phyloP scores from a whole-genome alignment of 2,113 vertebrate genomes.

The Aptenodytes forsteri region DNA sequence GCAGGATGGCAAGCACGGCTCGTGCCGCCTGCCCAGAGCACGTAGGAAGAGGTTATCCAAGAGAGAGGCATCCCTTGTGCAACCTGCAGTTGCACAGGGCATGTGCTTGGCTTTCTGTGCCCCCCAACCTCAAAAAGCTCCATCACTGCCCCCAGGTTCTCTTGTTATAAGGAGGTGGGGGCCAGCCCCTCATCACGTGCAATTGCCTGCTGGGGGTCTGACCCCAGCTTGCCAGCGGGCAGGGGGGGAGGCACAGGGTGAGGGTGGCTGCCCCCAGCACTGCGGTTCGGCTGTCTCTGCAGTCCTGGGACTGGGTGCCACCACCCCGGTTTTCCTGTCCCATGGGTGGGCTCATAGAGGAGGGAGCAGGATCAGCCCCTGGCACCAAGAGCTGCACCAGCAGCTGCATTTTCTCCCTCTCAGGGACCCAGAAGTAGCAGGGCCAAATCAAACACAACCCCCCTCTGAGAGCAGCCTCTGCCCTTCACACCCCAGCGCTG shows the following conservation, averaged over 20 bases:
- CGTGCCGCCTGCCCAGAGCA: not conserved
- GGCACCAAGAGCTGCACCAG: not conserved
- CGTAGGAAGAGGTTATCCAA: not conserved
- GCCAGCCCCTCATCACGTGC: too few species aligned
- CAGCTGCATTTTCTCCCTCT: not conserved
- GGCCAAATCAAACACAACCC: not conserved
- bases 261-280: not conserved
- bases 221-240: not conserved
- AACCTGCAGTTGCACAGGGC: not conserved
- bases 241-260: not conserved
- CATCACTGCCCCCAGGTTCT: not conserved
- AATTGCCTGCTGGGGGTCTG: too few species aligned
- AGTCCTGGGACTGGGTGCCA: not conserved
- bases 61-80: too few species aligned
- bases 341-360: not conserved
- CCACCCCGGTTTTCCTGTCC: not conserved
- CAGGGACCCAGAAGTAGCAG: not conserved
- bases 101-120: not conserved
- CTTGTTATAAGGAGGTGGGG: not conserved
- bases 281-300: fast-evolving
- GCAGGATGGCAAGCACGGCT: not conserved
- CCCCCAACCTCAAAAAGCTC: not conserved
- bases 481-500: not conserved
- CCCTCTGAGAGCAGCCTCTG: not conserved
- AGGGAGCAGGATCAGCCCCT: not conserved